phyloP scores from a whole-genome alignment of 2,888 invertebrate genomes.

The Unio delphinus region DNA sequence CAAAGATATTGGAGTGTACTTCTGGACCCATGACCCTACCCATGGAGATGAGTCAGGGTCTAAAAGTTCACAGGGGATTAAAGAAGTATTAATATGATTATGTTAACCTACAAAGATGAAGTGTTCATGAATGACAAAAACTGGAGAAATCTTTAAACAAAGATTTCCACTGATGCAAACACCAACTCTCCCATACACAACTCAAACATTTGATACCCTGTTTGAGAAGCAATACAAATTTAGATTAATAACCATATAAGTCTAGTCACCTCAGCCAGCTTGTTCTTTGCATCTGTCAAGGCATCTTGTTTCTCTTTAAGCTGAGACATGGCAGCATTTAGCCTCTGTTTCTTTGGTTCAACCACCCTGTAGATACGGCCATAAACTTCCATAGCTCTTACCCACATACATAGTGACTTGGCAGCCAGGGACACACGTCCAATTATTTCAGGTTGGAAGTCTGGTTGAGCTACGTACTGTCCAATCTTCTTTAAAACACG shows the following conservation, averaged over 20 bases:
- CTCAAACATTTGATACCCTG: too few relatives aligned
- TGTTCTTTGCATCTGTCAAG: conserved; percentile 83
- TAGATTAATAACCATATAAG: neutral
- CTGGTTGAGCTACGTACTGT: conserved; percentile 84
- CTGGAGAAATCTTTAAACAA: too few relatives aligned
- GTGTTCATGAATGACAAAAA: too few relatives aligned
- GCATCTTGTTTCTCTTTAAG: conserved; percentile 85
- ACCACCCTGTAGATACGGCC: conserved; percentile 85
- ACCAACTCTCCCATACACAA: neutral
- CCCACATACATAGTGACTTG: conserved; percentile 92
- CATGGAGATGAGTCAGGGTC: too few relatives aligned
- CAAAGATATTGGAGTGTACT: too few relatives aligned
- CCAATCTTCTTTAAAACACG: conserved; percentile 86
- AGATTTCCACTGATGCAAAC: neutral
- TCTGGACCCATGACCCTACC: too few relatives aligned
- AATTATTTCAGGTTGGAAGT: conserved; percentile 90
- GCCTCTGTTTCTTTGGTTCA: conserved; percentile 87
- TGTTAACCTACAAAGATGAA: too few relatives aligned
- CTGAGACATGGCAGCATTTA: conserved; percentile 83
- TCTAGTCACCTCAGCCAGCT: conserved; percentile 78
- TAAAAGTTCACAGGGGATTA: too few relatives aligned
- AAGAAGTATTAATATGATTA: too few relatives aligned
- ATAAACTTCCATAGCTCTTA: conserved; percentile 90
- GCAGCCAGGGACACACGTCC: conserved; percentile 87
- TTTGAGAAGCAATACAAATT: neutral